These are phyloP conservation scores for Hirundichthys speculiger DNA, from an alignment of 2,113 vertebrate species.

Conservation along the genomic window DNA sequence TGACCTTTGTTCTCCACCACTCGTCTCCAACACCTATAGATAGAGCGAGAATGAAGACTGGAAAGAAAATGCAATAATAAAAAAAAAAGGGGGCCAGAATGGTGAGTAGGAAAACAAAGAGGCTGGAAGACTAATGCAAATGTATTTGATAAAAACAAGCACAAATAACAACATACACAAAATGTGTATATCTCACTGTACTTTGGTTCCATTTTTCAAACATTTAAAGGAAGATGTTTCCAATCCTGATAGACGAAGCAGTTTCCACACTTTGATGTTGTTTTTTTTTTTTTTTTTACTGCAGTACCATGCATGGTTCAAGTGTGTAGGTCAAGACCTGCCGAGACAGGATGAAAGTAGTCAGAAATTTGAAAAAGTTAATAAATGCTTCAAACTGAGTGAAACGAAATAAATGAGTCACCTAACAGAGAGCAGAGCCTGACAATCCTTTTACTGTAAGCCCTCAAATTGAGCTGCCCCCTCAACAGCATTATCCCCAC, in stretches of 20 bases:
- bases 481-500: slow-evolving; percentile 25
- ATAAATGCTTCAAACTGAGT: background rate
- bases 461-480: slow-evolving; percentile 7
- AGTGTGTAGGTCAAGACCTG: background rate
- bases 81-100: background rate
- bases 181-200: too few relatives aligned
- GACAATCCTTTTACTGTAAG: background rate
- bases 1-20: slow-evolving; percentile 39
- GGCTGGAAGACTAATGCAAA: too few relatives aligned
- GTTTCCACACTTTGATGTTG: too few relatives aligned
- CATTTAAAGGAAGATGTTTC: too few relatives aligned
- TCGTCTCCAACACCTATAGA: slow-evolving; percentile 24
- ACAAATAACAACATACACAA: too few relatives aligned
- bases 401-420: background rate
- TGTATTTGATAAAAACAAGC: too few relatives aligned
- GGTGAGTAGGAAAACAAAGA: background rate
- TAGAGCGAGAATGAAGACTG: background rate
- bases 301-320: background rate
- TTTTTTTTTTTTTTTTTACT: too few relatives aligned
- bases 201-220: too few relatives aligned
- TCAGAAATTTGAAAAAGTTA: background rate
- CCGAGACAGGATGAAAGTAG: background rate
- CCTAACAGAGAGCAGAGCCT: background rate
- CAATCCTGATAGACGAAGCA: too few relatives aligned
- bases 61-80: too few relatives aligned